A percentile compares a stretch with the other conserved stretches of the same genome.
Evolutionary conservation across 2,888 invertebrate genomes (phyloP).

Genomic region (Drosophila infuscata): DNA sequence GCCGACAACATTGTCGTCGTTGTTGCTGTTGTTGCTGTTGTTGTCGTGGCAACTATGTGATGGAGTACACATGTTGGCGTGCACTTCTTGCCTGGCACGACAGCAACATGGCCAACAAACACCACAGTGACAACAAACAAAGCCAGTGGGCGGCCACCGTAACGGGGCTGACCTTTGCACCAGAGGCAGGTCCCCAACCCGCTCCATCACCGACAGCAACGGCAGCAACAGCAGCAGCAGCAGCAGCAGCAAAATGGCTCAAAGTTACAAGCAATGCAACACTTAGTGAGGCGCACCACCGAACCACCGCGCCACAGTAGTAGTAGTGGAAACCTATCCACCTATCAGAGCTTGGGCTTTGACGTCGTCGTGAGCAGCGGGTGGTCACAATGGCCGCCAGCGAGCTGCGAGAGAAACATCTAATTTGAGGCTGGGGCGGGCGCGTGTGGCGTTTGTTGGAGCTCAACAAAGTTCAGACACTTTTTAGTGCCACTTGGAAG

Average conservation of each 20-base stretch:
- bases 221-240: constrained; percentile 36
- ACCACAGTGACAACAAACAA: constrained; percentile 27
- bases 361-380: constrained; percentile 70
- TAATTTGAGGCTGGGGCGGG: not conserved
- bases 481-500: not conserved
- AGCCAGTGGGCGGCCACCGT: constrained; percentile 46
- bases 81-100: constrained; percentile 69
- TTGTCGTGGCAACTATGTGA: constrained; percentile 74
- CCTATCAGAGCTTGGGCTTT: constrained; percentile 62
- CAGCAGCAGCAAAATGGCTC: constrained; percentile 63
- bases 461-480: constrained; percentile 6
- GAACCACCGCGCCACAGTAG: constrained; percentile 21
- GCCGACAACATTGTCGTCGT: constrained; percentile 29
- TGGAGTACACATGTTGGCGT: constrained; percentile 79
- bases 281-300: constrained; percentile 53
- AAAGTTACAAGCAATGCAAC: constrained; percentile 72
- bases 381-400: constrained; percentile 72
- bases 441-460: not conserved
- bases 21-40: constrained; percentile 32
- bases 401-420: constrained; percentile 11
- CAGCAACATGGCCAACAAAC: constrained; percentile 51
- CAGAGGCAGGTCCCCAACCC: constrained; percentile 31
- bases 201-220: constrained; percentile 15
- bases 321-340: constrained; percentile 31
- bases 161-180: constrained; percentile 63